A percentile compares a stretch with the other conserved stretches of the same genome.
Conservation (phyloP, 2,888 invertebrate species). For the Lumbricus terrestris region DNA sequence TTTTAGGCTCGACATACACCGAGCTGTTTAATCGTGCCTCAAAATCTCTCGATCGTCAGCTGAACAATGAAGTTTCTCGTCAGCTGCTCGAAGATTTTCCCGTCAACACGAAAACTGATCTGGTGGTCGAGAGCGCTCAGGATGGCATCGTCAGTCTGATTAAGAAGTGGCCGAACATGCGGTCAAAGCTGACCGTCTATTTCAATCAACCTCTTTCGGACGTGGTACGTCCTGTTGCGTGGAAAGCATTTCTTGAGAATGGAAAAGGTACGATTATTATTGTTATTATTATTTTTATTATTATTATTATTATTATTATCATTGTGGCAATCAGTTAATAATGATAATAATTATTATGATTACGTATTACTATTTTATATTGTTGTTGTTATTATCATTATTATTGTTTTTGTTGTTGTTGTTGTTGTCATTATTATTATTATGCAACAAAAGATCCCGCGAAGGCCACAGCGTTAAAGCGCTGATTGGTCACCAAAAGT, state of each 20-base stretch:
- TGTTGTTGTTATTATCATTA: too few relatives aligned
- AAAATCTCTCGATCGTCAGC: constrained; percentile 50
- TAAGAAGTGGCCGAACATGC: constrained; percentile 58
- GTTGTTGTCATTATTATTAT: too few relatives aligned
- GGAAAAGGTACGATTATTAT: constrained; percentile 48
- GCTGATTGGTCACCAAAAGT: too few relatives aligned
- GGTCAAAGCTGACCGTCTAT: constrained; percentile 51
- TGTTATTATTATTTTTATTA: too few relatives aligned
- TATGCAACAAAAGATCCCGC: too few relatives aligned
- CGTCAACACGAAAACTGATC: constrained; percentile 53
- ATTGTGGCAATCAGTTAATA: too few relatives aligned
- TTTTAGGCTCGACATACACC: constrained; percentile 48
- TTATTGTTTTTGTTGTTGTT: too few relatives aligned
- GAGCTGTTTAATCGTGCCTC: constrained; percentile 52
- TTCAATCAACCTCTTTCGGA: constrained; percentile 55
- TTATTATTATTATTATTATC: too few relatives aligned
- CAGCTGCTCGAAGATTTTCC: constrained; percentile 52
- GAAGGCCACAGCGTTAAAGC: too few relatives aligned
- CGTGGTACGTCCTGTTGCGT: constrained; percentile 50
- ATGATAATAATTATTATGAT: too few relatives aligned
- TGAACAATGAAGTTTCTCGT: constrained; percentile 55
- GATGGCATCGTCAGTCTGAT: constrained; percentile 55
- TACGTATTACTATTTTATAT: too few relatives aligned
- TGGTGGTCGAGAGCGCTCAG: constrained; percentile 50
- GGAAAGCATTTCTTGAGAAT: constrained; percentile 55